Conservation (phyloP, 1,140 invertebrate species). For the Formica exsecta region DNA sequence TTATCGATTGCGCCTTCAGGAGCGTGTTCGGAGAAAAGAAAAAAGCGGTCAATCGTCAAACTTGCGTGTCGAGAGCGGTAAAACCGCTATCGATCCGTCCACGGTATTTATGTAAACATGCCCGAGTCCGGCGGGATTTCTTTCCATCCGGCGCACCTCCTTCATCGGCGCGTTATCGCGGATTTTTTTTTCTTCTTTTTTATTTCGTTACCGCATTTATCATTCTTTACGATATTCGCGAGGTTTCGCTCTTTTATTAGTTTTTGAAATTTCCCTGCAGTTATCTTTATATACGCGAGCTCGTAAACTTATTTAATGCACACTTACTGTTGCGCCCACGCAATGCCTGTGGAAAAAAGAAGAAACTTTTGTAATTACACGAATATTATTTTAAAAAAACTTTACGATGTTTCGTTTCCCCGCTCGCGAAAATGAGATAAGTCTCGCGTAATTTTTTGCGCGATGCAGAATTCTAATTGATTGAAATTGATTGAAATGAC, state of each 20-base stretch:
- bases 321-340: not conserved
- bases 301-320: slow-evolving; percentile 21
- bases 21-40: not conserved
- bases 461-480: not conserved
- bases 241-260: slow-evolving; percentile 6
- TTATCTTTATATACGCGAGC: not conserved
- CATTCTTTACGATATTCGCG: slow-evolving; percentile 21
- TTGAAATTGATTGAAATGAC: not conserved
- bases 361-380: not conserved
- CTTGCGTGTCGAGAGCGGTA: slow-evolving; percentile 66
- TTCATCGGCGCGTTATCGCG: not conserved
- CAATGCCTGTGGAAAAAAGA: not conserved
- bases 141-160: not conserved
- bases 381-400: not conserved
- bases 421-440: not conserved
- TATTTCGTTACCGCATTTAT: slow-evolving; percentile 10
- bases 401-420: slow-evolving; percentile 12
- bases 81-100: slow-evolving; percentile 59
- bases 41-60: slow-evolving; percentile 58
- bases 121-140: not conserved
- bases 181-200: not conserved
- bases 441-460: too few species aligned
- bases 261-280: not conserved
- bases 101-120: slow-evolving; percentile 57
- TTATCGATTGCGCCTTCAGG: slow-evolving; percentile 52